These are phyloP conservation scores for Zoanthus gigantus DNA, from an alignment of 92 coral and sea anemone genomes.

Conservation along the genomic window DNA sequence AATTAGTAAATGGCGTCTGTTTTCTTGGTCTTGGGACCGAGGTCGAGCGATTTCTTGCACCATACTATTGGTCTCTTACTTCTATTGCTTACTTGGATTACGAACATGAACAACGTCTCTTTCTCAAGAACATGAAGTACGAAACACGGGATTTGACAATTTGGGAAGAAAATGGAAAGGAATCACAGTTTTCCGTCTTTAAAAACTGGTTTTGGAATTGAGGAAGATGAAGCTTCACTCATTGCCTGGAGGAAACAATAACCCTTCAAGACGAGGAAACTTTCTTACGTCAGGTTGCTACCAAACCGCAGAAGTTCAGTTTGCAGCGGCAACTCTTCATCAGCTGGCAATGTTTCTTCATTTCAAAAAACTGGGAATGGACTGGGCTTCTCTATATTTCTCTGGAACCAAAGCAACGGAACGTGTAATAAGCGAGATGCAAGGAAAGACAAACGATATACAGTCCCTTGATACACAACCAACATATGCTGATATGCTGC, in stretches of 20 bases:
- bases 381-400: slow-evolving; percentile 65
- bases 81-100: slow-evolving; percentile 62
- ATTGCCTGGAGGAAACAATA: slow-evolving; percentile 40
- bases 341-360: slow-evolving; percentile 73
- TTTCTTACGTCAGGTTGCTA: slow-evolving; percentile 55
- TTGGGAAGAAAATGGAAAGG: slow-evolving; percentile 44
- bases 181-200: slow-evolving; percentile 50
- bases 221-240: slow-evolving; percentile 54
- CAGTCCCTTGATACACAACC: slow-evolving; percentile 70
- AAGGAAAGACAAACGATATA: slow-evolving; percentile 62
- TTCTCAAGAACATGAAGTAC: slow-evolving; percentile 56
- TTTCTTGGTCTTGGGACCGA: slow-evolving; percentile 60
- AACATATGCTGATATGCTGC: slow-evolving; percentile 67
- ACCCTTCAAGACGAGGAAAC: slow-evolving; percentile 44
- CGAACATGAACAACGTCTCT: slow-evolving; percentile 63
- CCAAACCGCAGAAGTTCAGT: slow-evolving; percentile 56
- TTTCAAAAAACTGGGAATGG: slow-evolving; percentile 38
- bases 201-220: slow-evolving; percentile 31
- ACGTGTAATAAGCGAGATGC: slow-evolving; percentile 60
- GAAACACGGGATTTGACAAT: slow-evolving; percentile 57
- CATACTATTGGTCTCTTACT: slow-evolving; percentile 67
- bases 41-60: slow-evolving; percentile 52
- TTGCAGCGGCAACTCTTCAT: slow-evolving; percentile 68
- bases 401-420: slow-evolving; percentile 64
- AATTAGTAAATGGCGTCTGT: slow-evolving; percentile 34